Conservation (phyloP, 2,797 vertebrate genomes). For the Neoniphon sammara region DNA sequence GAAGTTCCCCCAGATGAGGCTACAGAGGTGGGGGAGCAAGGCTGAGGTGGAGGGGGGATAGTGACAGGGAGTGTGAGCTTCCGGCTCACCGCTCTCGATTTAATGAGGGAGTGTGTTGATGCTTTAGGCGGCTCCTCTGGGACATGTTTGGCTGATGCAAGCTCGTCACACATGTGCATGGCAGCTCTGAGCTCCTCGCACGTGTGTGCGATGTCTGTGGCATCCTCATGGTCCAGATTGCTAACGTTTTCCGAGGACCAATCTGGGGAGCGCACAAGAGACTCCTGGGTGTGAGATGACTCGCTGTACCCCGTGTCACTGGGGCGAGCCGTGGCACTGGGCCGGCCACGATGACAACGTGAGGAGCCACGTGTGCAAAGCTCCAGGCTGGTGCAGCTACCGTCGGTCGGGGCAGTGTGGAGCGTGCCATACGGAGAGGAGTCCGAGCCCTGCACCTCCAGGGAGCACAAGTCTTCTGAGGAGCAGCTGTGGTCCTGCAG, state of each 20-base stretch:
- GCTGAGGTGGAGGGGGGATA: constrained; percentile 76
- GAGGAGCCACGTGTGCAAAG: constrained; percentile 71
- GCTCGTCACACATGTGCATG: constrained; percentile 77
- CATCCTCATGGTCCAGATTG: constrained; percentile 77
- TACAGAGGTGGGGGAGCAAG: constrained; percentile 78
- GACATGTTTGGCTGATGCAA: constrained; percentile 79
- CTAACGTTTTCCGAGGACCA: constrained; percentile 85
- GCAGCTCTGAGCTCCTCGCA: constrained; percentile 71
- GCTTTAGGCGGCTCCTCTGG: constrained; percentile 76
- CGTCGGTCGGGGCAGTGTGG: constrained; percentile 73
- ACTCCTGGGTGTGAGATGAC: constrained; percentile 81
- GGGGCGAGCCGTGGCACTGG: constrained; percentile 61
- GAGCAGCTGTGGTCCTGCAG: constrained; percentile 84
- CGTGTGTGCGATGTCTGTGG: constrained; percentile 63
- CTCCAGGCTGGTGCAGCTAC: constrained; percentile 84
- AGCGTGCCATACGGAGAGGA: constrained; percentile 82
- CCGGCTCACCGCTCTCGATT: constrained; percentile 78
- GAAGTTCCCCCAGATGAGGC: constrained; percentile 76
- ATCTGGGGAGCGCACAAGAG: constrained; percentile 80
- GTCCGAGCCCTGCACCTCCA: constrained; percentile 89
- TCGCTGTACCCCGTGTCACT: constrained; percentile 75
- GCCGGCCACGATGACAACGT: constrained; percentile 66
- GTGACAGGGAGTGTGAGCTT: constrained; percentile 81
- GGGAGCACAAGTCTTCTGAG: constrained; percentile 88
- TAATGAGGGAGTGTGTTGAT: constrained; percentile 71